A percentile compares a stretch with the other conserved stretches of the same genome.
Conservation (phyloP, 2,888 invertebrate genomes). For the Drosophila mettleri region DNA sequence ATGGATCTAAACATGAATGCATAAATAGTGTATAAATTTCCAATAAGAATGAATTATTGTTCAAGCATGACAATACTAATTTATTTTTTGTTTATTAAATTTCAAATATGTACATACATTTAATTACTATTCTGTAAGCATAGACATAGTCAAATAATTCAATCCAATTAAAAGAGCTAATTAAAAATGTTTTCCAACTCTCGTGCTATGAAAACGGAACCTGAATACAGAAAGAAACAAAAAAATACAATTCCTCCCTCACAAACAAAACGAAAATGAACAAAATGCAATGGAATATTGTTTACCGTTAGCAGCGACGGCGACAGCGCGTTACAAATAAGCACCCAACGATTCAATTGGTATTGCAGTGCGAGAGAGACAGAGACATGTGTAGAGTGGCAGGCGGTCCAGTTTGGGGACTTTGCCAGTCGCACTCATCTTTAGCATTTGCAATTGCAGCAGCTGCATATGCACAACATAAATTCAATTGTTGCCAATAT, state of each 20-base stretch:
- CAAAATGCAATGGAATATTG: conserved; percentile 47
- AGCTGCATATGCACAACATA: conserved; percentile 49
- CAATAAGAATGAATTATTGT: not conserved
- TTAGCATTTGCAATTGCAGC: conserved; percentile 30
- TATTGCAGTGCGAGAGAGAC: not conserved
- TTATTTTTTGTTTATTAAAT: not conserved
- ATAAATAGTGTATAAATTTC: too few relatives aligned
- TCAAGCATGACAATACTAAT: not conserved
- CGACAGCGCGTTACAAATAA: conserved; percentile 23
- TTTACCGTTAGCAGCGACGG: conserved; percentile 43
- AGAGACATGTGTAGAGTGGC: not conserved
- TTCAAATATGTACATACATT: not conserved
- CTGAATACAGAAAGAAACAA: conserved; percentile 21
- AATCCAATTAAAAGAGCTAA: conserved; percentile 60
- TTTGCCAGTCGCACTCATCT: conserved; percentile 50
- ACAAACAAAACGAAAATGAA: conserved; percentile 33
- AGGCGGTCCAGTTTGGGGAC: conserved; percentile 17
- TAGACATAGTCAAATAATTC: conserved; percentile 3
- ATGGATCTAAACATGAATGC: too few relatives aligned
- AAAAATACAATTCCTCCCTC: conserved; percentile 19
- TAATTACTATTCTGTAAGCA: not conserved
- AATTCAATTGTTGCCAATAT: conserved; percentile 73
- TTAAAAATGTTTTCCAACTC: conserved; percentile 48
- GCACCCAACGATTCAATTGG: conserved; percentile 27
- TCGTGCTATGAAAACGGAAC: conserved; percentile 27